Base-by-base conservation (phyloP, 2,797 vertebrate species). In the Sitta carolinensis region DNA sequence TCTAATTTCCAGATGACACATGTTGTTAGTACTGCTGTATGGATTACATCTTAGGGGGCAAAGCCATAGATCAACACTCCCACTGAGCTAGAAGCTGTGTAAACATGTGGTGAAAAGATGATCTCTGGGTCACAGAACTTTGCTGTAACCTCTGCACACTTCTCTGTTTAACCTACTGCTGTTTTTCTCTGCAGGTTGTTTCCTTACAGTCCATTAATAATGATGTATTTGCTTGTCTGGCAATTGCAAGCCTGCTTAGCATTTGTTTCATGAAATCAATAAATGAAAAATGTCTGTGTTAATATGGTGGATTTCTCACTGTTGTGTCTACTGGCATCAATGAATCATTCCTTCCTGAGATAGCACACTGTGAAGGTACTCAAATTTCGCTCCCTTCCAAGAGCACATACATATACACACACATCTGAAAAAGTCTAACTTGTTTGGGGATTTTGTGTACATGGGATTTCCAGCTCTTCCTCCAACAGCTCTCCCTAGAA, bases 1-100 rank as follows among this genome's bases (percentile, higher is more conserved):
- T 89, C 52, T 81, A 74, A 90, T 91, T 94, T 96, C 72, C 74
- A 89, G 63, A 72, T 77, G 74, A 90, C 85, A 63, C 57, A 59
- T 43, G 70, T 72, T 93, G 50, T 74, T 86, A 73, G 48, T 27
- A 36, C 22, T 90, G 57, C 45, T 89, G 30, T 70, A 86, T 48
- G 66, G 59, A 79, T 94, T 87, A 68, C 52, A 67, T n/a, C 11
- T 69, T 52, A 57, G 42, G 52, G 76, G 63, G 52, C 29, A 82
- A 74, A 88, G 57, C 52, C 59, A 58, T 63, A 82, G 48, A 90
- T 79, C 74, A 94, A 70, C 64, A 48, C 20, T 57, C 86, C 70
- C 59, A 77, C 70, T 79, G 85, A 73, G 91, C 16, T 64, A 59
- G 74, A 85, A 38, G 20, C 67, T 88, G 76, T 82, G 73, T 45